Evolutionary conservation across 2,888 invertebrate genomes (phyloP), one percentile per base, ranked within the genome.

Genomic region (Trissolcus japonicus): DNA sequence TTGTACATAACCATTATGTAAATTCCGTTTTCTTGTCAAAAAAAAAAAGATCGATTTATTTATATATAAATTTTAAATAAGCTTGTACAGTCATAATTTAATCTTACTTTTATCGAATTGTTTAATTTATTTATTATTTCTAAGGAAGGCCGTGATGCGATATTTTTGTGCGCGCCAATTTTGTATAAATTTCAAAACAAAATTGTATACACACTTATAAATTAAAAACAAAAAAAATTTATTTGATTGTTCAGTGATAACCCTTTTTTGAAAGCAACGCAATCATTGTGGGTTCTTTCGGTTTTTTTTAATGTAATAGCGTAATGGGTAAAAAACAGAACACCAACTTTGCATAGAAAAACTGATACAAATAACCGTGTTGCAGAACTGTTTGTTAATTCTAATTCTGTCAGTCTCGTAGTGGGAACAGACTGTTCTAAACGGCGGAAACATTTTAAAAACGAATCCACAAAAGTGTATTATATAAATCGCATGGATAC

Each of bases 311-410:
- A 9, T 61, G 54, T 61, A 48, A 40, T 68, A 68, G 59, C 25
- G 14, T 60, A 46, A 60, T 9, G 9, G 35, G 35, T 51, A n/a
- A 51, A 46, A 50, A 62, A 56, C 55, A 63, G 51, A 71, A 71
- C 71, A 71, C 71, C 69, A 69, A 69, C 50, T 50, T 69, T 53
- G 25, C 41, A 25, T 61, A 61, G 55, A 54, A 17, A 19, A 51
- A 16, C 19, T 17, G 51, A 51, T 19, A 19, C 21, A 14, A 46
- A 46, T 16, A 46, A 35, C 9, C 11, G 35, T 35, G 11, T 46
- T 16, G 46, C 46, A 46, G n/a, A 46, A 14, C n/a, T 16, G 46
- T 46, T 46, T 46, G 46, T 46, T 46, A 16, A 16, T n/a, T 46
- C 46, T 16, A 16, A 51, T 11, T n/a, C 51, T 51, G 16, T 51